Conservation (phyloP, 1,140 invertebrate species). For the Lethrus apterus region DNA sequence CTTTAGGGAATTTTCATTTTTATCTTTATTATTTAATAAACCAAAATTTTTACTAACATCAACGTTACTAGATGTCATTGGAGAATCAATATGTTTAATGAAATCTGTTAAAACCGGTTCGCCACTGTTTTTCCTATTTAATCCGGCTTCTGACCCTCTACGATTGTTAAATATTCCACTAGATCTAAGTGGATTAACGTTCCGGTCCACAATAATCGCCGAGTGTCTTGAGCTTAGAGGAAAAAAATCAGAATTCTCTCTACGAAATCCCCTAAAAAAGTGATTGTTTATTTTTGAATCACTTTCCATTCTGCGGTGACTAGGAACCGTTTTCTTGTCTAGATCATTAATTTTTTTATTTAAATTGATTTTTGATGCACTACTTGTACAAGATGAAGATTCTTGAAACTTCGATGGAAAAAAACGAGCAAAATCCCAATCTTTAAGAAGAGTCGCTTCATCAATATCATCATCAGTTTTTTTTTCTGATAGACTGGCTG, state of each 20-base stretch:
- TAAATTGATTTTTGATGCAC: constrained; percentile 40
- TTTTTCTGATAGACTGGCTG: constrained; percentile 33
- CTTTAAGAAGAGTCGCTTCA: constrained; percentile 66
- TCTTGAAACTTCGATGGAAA: constrained; percentile 53
- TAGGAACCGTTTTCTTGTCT: constrained; percentile 43
- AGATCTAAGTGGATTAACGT: constrained; percentile 44
- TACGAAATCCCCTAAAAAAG: constrained; percentile 67
- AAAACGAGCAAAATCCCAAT: constrained; percentile 78
- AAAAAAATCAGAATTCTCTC: constrained; percentile 76
- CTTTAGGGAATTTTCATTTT: no score
- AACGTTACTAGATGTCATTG: constrained; percentile 21
- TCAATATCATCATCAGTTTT: constrained; percentile 49
- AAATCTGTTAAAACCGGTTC: constrained; percentile 68
- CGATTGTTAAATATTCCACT: constrained; percentile 60
- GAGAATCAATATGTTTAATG: constrained; percentile 48
- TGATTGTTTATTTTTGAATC: constrained; percentile 55
- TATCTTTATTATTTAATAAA: constrained; percentile 24
- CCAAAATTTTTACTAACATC: no score
- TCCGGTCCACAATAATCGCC: constrained; percentile 52
- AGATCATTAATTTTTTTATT: constrained; percentile 39
- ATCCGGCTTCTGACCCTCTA: constrained; percentile 50
- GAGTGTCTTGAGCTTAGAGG: constrained; percentile 63
- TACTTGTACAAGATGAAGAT: constrained; percentile 36
- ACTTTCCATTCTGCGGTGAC: constrained; percentile 57
- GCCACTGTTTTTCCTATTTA: constrained; percentile 46